A percentile compares a stretch with the other conserved stretches of the same genome.
Evolutionary conservation across 2,113 vertebrate genomes (phyloP).

Genomic region (Hemicordylus capensis): DNA sequence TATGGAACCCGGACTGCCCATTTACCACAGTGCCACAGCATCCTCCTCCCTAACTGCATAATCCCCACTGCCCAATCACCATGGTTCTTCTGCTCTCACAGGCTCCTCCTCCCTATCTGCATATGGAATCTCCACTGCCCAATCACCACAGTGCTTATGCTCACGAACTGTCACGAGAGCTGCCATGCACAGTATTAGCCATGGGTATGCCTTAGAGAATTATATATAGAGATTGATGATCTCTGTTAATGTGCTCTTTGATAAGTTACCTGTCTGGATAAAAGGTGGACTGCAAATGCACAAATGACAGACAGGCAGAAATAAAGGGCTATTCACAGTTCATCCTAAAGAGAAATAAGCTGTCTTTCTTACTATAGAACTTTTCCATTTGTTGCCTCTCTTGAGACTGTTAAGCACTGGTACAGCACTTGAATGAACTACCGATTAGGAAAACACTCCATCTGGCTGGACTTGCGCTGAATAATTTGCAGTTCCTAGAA

Average conservation of each 20-base stretch:
- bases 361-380: not conserved
- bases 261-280: not conserved
- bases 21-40: no score
- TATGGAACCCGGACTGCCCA: no score
- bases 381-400: not conserved
- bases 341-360: not conserved
- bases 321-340: not conserved
- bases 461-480: not conserved
- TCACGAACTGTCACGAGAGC: no score
- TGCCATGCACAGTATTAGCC: no score
- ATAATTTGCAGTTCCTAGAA: not conserved
- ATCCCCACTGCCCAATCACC: no score
- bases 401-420: not conserved
- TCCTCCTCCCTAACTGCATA: no score
- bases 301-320: not conserved
- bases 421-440: not conserved
- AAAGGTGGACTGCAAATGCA: not conserved
- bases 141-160: no score
- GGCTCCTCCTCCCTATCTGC: no score
- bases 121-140: no score
- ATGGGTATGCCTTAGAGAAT: no score
- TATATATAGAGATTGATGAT: no score
- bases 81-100: no score
- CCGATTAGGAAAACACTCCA: not conserved
- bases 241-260: not conserved